Conservation (phyloP, 2,113 vertebrate species). For the Rhinogobius similis region DNA sequence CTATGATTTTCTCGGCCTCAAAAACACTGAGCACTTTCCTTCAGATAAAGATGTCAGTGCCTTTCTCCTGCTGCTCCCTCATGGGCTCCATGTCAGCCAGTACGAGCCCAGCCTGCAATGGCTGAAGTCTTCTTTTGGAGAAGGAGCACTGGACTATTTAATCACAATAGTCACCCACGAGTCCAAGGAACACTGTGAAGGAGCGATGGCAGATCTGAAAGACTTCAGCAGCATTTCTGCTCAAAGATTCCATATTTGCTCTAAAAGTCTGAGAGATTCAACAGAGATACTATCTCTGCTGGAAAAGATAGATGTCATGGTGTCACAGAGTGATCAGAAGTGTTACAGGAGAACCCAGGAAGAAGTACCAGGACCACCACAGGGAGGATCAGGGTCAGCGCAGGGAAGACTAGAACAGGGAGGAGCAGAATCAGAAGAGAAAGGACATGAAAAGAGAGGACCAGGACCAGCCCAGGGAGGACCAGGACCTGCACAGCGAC, state of each 20-base stretch:
- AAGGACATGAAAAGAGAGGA: too few species aligned
- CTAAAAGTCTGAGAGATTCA: slow-evolving; percentile 29
- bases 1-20: slow-evolving; percentile 35
- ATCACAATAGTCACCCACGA: slow-evolving; percentile 38
- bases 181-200: slow-evolving; percentile 25
- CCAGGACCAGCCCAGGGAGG: too few species aligned
- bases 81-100: slow-evolving; percentile 17
- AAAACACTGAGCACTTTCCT: not conserved
- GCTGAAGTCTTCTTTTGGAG: slow-evolving; percentile 32
- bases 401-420: too few species aligned
- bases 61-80: slow-evolving; percentile 40
- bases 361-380: too few species aligned
- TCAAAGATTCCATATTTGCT: slow-evolving; percentile 27
- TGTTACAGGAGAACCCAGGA: too few species aligned
- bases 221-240: slow-evolving; percentile 12
- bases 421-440: too few species aligned
- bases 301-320: too few species aligned
- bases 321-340: too few species aligned
- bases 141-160: slow-evolving; percentile 13
- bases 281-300: slow-evolving; percentile 15
- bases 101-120: slow-evolving; percentile 21
- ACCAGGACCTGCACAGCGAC: too few species aligned
- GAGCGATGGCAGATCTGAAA: slow-evolving; percentile 26
- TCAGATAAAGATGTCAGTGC: not conserved
- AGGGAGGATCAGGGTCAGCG: too few species aligned